phyloP scores from a whole-genome alignment of 1,140 invertebrate species.

The Myzus persicae region DNA sequence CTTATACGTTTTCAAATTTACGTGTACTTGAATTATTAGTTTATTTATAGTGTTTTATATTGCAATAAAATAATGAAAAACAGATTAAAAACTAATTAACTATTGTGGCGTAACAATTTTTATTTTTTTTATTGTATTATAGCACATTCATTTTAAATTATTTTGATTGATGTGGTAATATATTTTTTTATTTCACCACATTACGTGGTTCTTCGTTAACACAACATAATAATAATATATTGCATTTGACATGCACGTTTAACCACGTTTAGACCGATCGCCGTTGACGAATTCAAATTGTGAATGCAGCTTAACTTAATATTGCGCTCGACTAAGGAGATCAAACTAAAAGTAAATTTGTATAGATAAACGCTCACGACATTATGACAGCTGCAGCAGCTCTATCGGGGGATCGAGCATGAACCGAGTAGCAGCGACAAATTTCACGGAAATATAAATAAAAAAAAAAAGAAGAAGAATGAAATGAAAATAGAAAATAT shows the following conservation, averaged over 20 bases:
- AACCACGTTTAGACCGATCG: background rate
- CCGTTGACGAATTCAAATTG: background rate
- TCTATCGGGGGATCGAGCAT: background rate
- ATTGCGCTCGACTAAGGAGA: background rate
- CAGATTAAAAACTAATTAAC: constrained; percentile 5
- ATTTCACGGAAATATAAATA: background rate
- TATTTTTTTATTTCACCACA: background rate
- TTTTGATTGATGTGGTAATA: constrained; percentile 14
- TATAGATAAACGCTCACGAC: background rate
- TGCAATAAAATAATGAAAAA: too few species aligned
- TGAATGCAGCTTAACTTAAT: background rate
- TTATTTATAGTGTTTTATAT: too few species aligned
- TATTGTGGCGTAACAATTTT: background rate
- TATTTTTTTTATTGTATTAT: background rate
- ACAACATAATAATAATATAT: background rate
- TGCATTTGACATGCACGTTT: background rate
- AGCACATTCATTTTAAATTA: background rate
- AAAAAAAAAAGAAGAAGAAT: background rate
- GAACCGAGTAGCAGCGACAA: background rate
- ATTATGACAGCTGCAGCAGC: background rate
- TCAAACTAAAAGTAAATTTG: background rate
- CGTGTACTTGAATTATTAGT: background rate
- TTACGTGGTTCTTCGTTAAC: background rate
- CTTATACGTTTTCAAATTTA: background rate
- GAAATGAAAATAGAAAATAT: background rate